Evolutionary conservation across 2,113 vertebrate genomes (phyloP).

Genomic region (Ardeotis arabs): DNA sequence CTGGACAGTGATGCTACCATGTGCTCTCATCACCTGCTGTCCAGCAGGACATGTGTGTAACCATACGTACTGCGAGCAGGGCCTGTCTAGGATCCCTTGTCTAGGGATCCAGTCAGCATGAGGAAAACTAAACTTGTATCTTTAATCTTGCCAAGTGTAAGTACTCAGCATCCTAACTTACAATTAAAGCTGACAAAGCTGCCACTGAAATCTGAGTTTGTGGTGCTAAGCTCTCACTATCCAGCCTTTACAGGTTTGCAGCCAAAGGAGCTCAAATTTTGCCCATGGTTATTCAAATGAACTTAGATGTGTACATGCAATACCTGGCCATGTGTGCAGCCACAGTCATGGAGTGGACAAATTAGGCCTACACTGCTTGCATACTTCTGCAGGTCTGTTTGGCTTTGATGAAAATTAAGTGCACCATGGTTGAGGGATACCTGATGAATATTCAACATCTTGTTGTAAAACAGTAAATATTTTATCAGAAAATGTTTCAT

Average conservation of each 20-base stretch:
- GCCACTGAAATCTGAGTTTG: neutral
- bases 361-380: neutral
- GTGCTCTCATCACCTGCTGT: neutral
- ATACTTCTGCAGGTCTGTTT: neutral
- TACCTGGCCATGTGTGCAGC: neutral
- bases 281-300: neutral
- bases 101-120: neutral
- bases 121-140: neutral
- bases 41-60: neutral
- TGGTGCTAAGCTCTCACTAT: neutral
- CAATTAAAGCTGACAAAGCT: neutral
- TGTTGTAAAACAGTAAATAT: neutral
- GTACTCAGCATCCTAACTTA: neutral
- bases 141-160: neutral
- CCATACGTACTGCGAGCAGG: rapidly evolving
- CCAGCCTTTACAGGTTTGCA: neutral
- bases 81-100: neutral
- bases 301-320: neutral
- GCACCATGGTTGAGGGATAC: neutral
- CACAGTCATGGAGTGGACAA: neutral
- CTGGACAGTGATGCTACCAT: neutral
- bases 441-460: neutral
- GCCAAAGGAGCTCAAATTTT: neutral
- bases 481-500: neutral
- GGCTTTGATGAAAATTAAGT: neutral